Conservation (phyloP, 2,113 vertebrate genomes). For the Tetrao urogallus region DNA sequence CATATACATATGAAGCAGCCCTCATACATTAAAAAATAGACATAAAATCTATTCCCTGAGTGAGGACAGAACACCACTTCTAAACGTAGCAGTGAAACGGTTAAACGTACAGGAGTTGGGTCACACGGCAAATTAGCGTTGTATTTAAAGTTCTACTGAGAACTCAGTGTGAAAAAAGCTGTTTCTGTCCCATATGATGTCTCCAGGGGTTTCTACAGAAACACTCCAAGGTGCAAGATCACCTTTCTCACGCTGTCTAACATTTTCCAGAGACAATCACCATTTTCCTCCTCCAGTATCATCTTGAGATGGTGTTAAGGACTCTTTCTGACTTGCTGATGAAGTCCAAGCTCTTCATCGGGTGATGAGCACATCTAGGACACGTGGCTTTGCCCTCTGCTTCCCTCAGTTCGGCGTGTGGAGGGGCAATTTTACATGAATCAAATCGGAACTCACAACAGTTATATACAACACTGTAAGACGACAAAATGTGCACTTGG, state of each 20-base stretch:
- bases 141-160: constrained; percentile 11
- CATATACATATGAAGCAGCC: neutral
- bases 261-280: neutral
- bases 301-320: neutral
- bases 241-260: neutral
- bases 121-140: neutral
- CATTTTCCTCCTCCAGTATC: neutral
- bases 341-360: neutral
- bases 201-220: neutral
- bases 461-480: neutral
- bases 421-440: neutral
- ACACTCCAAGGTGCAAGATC: neutral
- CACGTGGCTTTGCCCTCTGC: neutral
- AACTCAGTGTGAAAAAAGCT: neutral
- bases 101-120: neutral
- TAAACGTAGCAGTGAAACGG: neutral
- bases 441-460: neutral
- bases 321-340: neutral
- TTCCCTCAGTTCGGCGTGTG: fast-evolving
- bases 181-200: neutral
- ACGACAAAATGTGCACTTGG: fast-evolving
- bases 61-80: neutral
- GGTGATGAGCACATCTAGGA: neutral
- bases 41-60: neutral
- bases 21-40: neutral